These are phyloP conservation scores for Lasioglossum villosulum DNA, from an alignment of 2,888 invertebrate genomes.

Conservation along the genomic window DNA sequence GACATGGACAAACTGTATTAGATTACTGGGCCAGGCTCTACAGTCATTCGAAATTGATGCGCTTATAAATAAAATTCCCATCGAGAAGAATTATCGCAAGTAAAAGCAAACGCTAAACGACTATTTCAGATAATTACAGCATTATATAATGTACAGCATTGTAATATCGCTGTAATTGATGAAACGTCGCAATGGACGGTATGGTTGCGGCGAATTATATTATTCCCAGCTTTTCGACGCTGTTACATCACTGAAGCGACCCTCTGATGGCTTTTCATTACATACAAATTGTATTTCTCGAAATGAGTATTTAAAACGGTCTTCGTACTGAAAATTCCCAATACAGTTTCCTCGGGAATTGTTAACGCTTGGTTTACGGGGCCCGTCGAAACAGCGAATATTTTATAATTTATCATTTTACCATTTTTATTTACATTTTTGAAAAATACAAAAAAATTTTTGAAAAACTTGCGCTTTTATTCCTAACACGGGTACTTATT, in stretches of 20 bases:
- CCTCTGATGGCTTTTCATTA: not conserved
- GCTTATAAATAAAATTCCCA: conserved; percentile 36
- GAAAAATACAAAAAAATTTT: no score
- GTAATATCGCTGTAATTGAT: conserved; percentile 41
- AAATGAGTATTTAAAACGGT: not conserved
- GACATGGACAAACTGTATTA: not conserved
- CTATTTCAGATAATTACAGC: conserved; percentile 34
- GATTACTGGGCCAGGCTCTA: conserved; percentile 19
- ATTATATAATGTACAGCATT: conserved; percentile 35
- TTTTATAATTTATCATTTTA: no score
- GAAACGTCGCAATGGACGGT: conserved; percentile 13
- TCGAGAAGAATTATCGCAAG: conserved; percentile 16
- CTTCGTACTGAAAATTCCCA: no score
- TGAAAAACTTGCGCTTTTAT: no score
- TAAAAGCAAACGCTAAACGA: not conserved
- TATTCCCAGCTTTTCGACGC: not conserved
- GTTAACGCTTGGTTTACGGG: no score
- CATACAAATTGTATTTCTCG: not conserved
- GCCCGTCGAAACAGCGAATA: no score
- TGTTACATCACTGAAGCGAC: not conserved
- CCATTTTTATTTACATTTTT: no score
- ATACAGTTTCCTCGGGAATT: no score
- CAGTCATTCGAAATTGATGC: conserved; percentile 35
- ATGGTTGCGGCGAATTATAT: not conserved
- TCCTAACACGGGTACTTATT: no score